Base-by-base conservation (phyloP, 1,140 invertebrate species). In the Bombyx mandarina region DNA sequence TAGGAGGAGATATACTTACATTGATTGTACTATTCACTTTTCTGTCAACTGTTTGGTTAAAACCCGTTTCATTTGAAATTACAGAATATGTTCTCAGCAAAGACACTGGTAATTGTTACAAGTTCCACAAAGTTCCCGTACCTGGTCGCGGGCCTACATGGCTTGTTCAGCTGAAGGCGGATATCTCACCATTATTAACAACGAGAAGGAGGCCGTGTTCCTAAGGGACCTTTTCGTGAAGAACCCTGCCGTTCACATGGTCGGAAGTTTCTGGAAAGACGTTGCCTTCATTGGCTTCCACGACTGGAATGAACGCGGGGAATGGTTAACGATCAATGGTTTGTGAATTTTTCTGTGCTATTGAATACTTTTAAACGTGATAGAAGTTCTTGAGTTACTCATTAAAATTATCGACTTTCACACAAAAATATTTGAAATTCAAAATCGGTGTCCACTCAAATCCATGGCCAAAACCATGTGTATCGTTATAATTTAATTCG, bases 171-270 rank as follows among this genome's bases (percentile, higher is more conserved):
- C 70, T 4, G 79, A 82, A 60, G 71, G 71, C 8, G 73, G 67
- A 1, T 58, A 81, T 18, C 67, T 82, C 7, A 73, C 68, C 6
- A 66, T 81, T 43, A 69, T 82, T 47, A 78, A 82, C 61, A 74
- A 68, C 26, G 54, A 69, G 0, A 52, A 43, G 2, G 77, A 79
- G 56, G 62, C 65, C 6, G 9, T 62, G 8, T 52, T 72, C 6
- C 7, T 63, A 7, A 52, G 18, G 12, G 57, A 59, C 26, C 35
- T 63, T 8, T 63, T 59, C 22, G 50, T 43, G 1, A 56, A 60
- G 54, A 57, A 56, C 18, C 57, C 51, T 6, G 12, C 12, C 12
- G 54, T 44, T 10, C 52, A 48, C 2, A 54, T 44, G 18, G 75
- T 80, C 61, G 1, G 69, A 68, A 57, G 57, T 9, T 68, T 69